phyloP scores from a whole-genome alignment of 1,140 invertebrate genomes.

The Aphelenchoides fujianensis region DNA sequence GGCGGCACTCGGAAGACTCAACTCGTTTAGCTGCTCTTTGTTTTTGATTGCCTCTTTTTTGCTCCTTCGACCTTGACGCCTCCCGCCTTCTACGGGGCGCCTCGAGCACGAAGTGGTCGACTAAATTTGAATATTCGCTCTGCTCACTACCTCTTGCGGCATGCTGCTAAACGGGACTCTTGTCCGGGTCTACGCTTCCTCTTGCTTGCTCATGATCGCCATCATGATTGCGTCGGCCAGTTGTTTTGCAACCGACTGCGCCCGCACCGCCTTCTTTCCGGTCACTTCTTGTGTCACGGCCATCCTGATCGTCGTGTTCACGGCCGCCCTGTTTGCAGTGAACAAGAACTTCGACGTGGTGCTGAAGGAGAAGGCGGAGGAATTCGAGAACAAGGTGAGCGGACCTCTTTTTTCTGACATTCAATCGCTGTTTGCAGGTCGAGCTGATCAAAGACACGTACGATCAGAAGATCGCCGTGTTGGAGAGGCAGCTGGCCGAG shows the following conservation, averaged over 20 bases:
- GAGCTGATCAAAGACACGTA: neutral
- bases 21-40: neutral
- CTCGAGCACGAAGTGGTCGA: too few relatives aligned
- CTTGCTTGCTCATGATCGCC: neutral
- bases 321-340: slow-evolving; percentile 18
- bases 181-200: slow-evolving; percentile 9
- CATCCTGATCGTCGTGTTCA: slow-evolving; percentile 10
- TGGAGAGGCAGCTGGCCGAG: slow-evolving; percentile 16
- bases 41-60: neutral
- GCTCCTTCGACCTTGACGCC: neutral
- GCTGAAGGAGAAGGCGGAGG: neutral
- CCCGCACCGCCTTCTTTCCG: slow-evolving; percentile 1
- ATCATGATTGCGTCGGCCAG: neutral
- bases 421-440: slow-evolving; percentile 3
- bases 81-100: too few relatives aligned
- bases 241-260: slow-evolving; percentile 16
- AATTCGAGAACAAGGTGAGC: slow-evolving; percentile 9
- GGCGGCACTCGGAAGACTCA: neutral
- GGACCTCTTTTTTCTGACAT: too few relatives aligned
- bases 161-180: neutral
- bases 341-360: slow-evolving; percentile 13
- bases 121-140: too few relatives aligned
- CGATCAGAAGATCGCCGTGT: neutral
- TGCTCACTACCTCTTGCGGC: too few relatives aligned
- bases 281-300: slow-evolving; percentile 12